phyloP scores from a whole-genome alignment of 2,797 vertebrate species.

The Loris lydekkerianus region DNA sequence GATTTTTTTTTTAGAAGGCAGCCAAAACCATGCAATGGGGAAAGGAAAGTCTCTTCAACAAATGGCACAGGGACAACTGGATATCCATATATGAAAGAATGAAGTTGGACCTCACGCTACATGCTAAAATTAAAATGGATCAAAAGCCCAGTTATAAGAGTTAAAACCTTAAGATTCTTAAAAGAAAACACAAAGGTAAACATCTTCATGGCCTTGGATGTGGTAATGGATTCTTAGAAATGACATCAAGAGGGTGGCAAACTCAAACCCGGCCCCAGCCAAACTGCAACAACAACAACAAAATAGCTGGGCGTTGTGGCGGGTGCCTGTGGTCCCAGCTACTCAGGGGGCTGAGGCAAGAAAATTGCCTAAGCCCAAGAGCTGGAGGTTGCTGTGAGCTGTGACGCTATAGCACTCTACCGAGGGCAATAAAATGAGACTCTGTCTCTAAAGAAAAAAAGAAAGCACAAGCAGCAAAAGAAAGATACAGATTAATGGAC shows the following conservation, averaged over 20 bases:
- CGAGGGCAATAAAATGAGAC: too few species aligned
- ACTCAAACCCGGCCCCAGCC: too few species aligned
- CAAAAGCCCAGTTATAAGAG: constrained; percentile 33
- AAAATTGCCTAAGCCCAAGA: too few species aligned
- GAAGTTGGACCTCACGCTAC: background rate
- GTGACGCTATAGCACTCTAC: too few species aligned
- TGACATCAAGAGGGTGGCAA: background rate
- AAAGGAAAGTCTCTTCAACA: constrained; percentile 46
- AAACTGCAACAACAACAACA: too few species aligned
- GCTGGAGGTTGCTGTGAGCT: too few species aligned
- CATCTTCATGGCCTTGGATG: constrained; percentile 1
- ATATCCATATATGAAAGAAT: constrained; percentile 17
- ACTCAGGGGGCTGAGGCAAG: too few species aligned
- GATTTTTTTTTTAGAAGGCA: constrained; percentile 25
- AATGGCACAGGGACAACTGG: background rate
- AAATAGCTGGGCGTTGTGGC: too few species aligned
- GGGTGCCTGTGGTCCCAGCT: too few species aligned
- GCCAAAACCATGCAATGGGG: background rate
- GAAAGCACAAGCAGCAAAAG: background rate
- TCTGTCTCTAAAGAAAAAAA: too few species aligned
- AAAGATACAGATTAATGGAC: background rate
- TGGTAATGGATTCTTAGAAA: constrained; percentile 36
- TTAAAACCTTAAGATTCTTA: constrained; percentile 16
- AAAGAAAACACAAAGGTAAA: constrained; percentile 53
- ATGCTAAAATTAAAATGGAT: constrained; percentile 38